Evolutionary conservation across 1,140 invertebrate species (phyloP), one percentile per base, ranked within the genome.

Genomic region (Zophobas morio): DNA sequence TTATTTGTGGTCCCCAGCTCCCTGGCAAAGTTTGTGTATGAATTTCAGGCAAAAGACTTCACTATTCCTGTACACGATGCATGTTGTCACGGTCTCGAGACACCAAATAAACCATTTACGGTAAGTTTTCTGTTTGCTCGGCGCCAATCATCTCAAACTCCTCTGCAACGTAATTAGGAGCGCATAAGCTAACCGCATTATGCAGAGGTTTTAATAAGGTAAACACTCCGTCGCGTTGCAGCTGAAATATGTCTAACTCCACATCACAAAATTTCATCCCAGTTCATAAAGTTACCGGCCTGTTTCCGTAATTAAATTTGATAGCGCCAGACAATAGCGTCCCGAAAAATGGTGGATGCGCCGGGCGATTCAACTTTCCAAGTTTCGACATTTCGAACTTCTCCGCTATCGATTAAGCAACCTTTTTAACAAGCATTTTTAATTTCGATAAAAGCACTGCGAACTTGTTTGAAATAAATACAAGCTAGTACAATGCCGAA

Each of bases 181-280:
- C 56, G 56, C 56, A 60, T 60, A 60, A 33, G 1, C 3, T 6
- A 1, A 39, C 32, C 33, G 56, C 8, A 60, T 60, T 60, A 60
- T 60, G 56, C 56, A 39, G 56, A 36, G 36, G 36, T 60, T 60
- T 60, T 60, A 60, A 35, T 60, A 35, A 60, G 36, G 34, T 60
- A 39, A 60, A 39, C 56, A 60, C 56, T 20, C 56, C 37, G 35
- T 60, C 36, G 37, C 56, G 1, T 2, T 60, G 35, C 36, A 37
- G 34, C 6, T 60, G 56, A 60, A 60, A 60, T 60, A 60, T 60
- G 20, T 20, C 20, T 20, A 20, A 20, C n/a, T 35, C 34, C 35
- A n/a, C n/a, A 60, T 8, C 49, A 53, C 2, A 39, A 8, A 20
- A 20, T 20, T 60, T 60, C 20, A 33, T 4, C 35, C 8, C 6